Conservation (phyloP, 2,888 invertebrate species). For the Luperina nickerlii region DNA sequence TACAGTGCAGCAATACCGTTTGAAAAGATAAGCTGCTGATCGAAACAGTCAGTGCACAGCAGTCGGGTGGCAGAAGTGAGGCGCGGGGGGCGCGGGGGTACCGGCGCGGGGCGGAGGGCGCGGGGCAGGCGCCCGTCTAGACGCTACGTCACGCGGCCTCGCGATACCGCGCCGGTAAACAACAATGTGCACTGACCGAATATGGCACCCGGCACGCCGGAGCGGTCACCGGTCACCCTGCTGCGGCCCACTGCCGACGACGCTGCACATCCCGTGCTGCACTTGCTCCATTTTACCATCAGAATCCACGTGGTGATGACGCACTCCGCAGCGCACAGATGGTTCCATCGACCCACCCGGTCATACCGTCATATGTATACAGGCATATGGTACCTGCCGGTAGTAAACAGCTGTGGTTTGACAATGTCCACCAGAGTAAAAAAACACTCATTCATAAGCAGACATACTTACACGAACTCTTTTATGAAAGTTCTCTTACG, state of each 20-base stretch:
- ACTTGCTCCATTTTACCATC: conserved; percentile 42
- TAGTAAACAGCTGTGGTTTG: conserved; percentile 37
- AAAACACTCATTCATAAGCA: conserved; percentile 36
- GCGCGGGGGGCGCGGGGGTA: conserved; percentile 64
- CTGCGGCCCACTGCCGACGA: conserved; percentile 71
- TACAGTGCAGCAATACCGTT: conserved; percentile 86
- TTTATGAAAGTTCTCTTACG: conserved; percentile 6
- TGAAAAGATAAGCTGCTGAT: conserved; percentile 88
- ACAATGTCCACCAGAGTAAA: conserved; percentile 5
- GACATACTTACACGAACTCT: not conserved
- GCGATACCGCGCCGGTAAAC: conserved; percentile 91
- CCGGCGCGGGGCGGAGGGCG: conserved; percentile 72
- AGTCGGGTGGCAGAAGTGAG: conserved; percentile 73
- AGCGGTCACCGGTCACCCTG: conserved; percentile 79
- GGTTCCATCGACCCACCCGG: conserved; percentile 8
- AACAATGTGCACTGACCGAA: conserved; percentile 90
- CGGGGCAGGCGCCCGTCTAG: conserved; percentile 86
- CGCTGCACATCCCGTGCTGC: conserved; percentile 64
- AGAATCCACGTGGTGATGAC: conserved; percentile 30
- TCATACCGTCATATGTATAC: not conserved
- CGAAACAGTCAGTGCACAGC: conserved; percentile 87
- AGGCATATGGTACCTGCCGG: conserved; percentile 21
- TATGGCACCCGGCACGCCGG: conserved; percentile 86
- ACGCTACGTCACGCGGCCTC: conserved; percentile 91
- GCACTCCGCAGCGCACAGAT: conserved; percentile 28